These are phyloP conservation scores for Melinaea menophilus DNA, from an alignment of 2,888 invertebrate genomes.

Conservation along the genomic window DNA sequence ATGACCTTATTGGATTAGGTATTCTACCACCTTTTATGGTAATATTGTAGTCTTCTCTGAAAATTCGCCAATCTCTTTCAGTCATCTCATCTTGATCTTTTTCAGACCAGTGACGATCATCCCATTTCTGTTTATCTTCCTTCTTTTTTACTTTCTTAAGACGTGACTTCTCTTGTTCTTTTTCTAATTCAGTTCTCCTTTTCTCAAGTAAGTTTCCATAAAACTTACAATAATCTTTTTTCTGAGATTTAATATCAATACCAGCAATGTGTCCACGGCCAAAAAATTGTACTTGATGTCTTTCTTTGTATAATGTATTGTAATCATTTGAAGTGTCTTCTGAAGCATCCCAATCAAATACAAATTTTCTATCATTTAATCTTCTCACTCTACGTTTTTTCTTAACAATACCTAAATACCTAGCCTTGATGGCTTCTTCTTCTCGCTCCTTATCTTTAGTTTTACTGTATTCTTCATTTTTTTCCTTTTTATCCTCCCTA, in stretches of 20 bases:
- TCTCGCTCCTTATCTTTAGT: conserved; percentile 94
- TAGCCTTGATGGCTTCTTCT: conserved; percentile 95
- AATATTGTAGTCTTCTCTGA: conserved; percentile 99
- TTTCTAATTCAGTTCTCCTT: conserved; percentile 96
- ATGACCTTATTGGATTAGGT: conserved; percentile 95
- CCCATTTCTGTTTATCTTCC: conserved; percentile 99
- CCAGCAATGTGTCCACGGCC: conserved; percentile 98
- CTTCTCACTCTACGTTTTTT: conserved; percentile 95
- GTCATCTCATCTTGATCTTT: conserved; percentile 97
- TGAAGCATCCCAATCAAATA: conserved; percentile 99
- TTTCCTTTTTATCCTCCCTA: conserved; percentile 65
- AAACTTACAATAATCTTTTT: conserved; percentile 97
- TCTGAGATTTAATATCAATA: conserved; percentile 97
- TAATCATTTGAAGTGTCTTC: conserved; percentile 99
- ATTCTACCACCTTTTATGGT: conserved; percentile 98
- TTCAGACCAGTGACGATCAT: conserved; percentile 99
- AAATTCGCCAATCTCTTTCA: conserved; percentile 99
- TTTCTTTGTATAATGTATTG: conserved; percentile 96
- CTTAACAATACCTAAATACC: conserved; percentile 95
- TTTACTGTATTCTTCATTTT: conserved; percentile 73
- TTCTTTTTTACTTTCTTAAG: conserved; percentile 94
- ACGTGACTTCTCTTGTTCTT: conserved; percentile 95
- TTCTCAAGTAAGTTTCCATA: conserved; percentile 97
- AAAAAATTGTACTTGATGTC: conserved; percentile 98
- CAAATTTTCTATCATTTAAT: conserved; percentile 98